Evolutionary conservation across 53 echinoderm and acorn worm genomes (phyloP), one percentile per base, ranked within the genome.

Genomic region (Paelopatides confundens): DNA sequence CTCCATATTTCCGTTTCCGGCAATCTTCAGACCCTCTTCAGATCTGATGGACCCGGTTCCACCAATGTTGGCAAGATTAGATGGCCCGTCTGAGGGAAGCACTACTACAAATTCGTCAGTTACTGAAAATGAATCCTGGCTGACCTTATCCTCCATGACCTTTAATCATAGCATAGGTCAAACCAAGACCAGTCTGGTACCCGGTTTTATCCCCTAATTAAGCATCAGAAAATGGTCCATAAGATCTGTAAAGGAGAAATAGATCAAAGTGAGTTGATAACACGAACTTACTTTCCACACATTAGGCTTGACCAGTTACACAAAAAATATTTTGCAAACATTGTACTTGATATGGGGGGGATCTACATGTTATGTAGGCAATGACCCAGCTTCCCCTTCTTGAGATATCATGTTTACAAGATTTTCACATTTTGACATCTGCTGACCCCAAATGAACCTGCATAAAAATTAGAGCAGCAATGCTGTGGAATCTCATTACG

Each of bases 1-100:
- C 35, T 98, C 98, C 98, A 98, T 98, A 88, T 98, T 95, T 15
- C 98, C 98, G 65, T 98, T 98, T 49, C 95, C 98, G 15, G 95
- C 92, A 49, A 98, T 98, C 62, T 95, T 95, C 17, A 98, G 89
- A 8, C 98, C 98, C n/a, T 90, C 93, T 37, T 95, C 92, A 14
- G 78, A 62, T 33, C 74, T 43, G 28, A 82, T 34, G 11, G 91
- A 62, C 24, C 85, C 85, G 35, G 71, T 38, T 0, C 63, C 85
- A 0, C 84, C 76, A n/a, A 70, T 46, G 31, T 69, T 86, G 7
- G 86, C 84, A 34, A 71, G 62, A 18, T 74, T 32, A 15, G 90
- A 53, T 23, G 92, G 89, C 33, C 91, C 96, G 3, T 92, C 93
- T 67, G 78, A 89, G 13, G 96, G 96, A 5, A 95, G 90, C 64